phyloP scores from a whole-genome alignment of 30 jellyfish, hydroid and myxozoan genomes.

The Turritopsis dohrnii region DNA sequence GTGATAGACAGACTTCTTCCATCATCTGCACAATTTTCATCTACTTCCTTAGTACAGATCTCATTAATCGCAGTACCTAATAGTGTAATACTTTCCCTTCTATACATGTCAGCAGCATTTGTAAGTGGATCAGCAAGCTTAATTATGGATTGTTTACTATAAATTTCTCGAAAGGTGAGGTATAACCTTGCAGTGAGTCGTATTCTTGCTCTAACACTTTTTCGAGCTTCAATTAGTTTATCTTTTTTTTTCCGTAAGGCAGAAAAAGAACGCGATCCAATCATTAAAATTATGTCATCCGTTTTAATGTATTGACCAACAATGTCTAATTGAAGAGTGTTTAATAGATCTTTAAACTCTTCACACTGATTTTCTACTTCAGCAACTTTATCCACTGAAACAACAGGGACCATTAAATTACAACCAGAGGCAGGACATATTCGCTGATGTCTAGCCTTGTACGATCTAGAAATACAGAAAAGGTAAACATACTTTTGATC shows the following conservation, averaged over 20 bases:
- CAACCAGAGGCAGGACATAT: not conserved
- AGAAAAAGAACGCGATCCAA: not conserved
- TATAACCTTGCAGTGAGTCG: not conserved
- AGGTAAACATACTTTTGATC: too few species aligned
- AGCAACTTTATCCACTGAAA: not conserved
- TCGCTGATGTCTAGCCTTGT: not conserved
- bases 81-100: not conserved
- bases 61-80: not conserved
- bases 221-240: not conserved
- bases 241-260: not conserved
- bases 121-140: not conserved
- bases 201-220: not conserved
- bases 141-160: not conserved
- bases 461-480: not conserved
- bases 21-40: too few species aligned
- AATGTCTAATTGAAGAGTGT: not conserved
- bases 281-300: too few species aligned
- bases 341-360: not conserved
- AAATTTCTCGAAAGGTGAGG: not conserved
- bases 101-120: not conserved
- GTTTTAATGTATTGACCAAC: not conserved
- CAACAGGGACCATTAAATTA: not conserved
- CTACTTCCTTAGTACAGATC: too few species aligned
- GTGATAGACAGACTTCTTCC: too few species aligned
- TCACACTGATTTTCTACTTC: not conserved